Conservation (phyloP, 2,113 vertebrate species). For the Crotalus tigris region DNA sequence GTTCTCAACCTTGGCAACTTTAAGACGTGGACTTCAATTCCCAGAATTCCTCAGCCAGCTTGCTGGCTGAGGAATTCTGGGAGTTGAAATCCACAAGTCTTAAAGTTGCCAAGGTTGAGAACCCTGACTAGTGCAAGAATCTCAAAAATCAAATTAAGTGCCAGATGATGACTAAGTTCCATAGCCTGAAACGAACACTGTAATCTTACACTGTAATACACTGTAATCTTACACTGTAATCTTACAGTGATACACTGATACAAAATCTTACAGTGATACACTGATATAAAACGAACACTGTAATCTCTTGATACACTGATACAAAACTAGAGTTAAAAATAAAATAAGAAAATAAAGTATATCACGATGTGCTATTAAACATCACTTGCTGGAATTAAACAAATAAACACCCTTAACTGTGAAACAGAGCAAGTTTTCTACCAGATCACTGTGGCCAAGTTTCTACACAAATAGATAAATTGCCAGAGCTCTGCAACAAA, state of each 20-base stretch:
- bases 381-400: background rate
- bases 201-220: background rate
- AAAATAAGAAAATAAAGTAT: background rate
- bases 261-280: background rate
- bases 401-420: background rate
- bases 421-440: background rate
- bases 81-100: too few relatives aligned
- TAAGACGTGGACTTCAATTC: too few relatives aligned
- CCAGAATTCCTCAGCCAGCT: too few relatives aligned
- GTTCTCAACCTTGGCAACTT: too few relatives aligned
- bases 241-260: background rate
- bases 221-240: background rate
- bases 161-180: background rate
- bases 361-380: background rate
- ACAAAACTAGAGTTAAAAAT: background rate
- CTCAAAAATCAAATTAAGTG: background rate
- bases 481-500: background rate
- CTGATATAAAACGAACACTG: background rate
- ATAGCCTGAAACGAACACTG: background rate
- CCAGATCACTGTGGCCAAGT: background rate
- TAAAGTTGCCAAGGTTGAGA: too few relatives aligned
- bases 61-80: too few relatives aligned
- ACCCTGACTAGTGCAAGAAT: background rate
- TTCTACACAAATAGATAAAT: background rate
- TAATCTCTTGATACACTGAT: background rate